A percentile compares a stretch with the other conserved stretches of the same genome.
These are phyloP conservation scores for Sepioteuthis lessoniana DNA, from an alignment of 2,888 invertebrate genomes.

Conservation along the genomic window DNA sequence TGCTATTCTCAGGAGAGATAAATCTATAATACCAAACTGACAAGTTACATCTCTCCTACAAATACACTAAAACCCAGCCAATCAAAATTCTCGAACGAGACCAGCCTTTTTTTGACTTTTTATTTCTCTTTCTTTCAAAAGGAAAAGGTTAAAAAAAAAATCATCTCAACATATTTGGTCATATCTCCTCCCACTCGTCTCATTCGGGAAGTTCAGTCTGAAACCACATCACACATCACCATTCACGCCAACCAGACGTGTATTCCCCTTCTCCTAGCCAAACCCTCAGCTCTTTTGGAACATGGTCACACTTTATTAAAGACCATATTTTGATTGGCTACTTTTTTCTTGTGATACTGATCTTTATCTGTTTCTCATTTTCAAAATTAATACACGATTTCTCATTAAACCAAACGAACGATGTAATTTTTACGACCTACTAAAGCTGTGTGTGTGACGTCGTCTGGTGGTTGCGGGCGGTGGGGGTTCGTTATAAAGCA, in stretches of 20 bases:
- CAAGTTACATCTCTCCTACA: background rate
- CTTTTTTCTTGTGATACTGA: background rate
- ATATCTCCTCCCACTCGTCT: background rate
- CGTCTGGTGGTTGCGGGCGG: background rate
- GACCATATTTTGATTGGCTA: background rate
- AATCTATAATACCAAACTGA: background rate
- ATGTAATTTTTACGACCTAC: background rate
- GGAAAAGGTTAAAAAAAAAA: background rate
- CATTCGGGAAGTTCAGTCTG: background rate
- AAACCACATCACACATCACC: background rate
- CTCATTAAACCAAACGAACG: background rate
- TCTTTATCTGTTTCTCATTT: background rate
- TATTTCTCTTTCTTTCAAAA: background rate
- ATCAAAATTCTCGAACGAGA: background rate
- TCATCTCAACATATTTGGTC: background rate
- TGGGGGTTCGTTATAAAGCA: background rate
- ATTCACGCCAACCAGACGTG: background rate
- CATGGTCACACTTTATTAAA: background rate
- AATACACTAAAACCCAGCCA: background rate
- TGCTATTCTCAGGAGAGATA: background rate
- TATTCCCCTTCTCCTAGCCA: background rate
- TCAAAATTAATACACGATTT: background rate
- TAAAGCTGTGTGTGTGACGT: background rate
- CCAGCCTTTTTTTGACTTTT: background rate
- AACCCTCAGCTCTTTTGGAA: no score